phyloP scores from a whole-genome alignment of 1,140 invertebrate genomes.

The Aphaenogaster ashmeadi region DNA sequence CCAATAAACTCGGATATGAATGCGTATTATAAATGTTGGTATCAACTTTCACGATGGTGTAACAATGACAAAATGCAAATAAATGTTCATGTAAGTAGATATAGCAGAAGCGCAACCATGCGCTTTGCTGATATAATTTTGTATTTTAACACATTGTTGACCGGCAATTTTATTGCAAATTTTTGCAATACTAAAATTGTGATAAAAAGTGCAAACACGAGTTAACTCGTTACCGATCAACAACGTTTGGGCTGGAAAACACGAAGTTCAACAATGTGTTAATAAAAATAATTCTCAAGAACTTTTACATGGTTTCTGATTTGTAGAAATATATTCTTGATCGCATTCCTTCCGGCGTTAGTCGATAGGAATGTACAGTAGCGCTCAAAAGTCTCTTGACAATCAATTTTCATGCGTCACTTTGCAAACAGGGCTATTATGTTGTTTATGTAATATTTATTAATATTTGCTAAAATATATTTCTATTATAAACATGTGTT shows the following conservation, averaged over 20 bases:
- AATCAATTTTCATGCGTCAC: too few species aligned
- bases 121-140: conserved; percentile 1
- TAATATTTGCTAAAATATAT: too few species aligned
- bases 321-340: background rate
- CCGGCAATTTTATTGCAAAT: too few species aligned
- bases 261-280: too few species aligned
- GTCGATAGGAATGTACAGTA: background rate
- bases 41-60: conserved; percentile 5
- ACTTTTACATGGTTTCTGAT: background rate
- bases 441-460: too few species aligned
- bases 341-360: background rate
- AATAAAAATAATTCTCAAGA: conserved; percentile 16
- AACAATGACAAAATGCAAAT: background rate
- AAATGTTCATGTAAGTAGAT: background rate
- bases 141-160: background rate
- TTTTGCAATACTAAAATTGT: too few species aligned
- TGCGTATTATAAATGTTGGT: background rate
- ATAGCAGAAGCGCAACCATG: background rate
- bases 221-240: too few species aligned
- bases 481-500: too few species aligned
- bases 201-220: too few species aligned
- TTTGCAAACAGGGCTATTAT: too few species aligned
- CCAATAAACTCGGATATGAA: conserved; percentile 35
- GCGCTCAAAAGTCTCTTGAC: too few species aligned
- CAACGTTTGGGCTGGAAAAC: too few species aligned